Evolutionary conservation across 2,797 vertebrate genomes (phyloP), one percentile per base, ranked within the genome.

Genomic region (Sebastes trivittatus): DNA sequence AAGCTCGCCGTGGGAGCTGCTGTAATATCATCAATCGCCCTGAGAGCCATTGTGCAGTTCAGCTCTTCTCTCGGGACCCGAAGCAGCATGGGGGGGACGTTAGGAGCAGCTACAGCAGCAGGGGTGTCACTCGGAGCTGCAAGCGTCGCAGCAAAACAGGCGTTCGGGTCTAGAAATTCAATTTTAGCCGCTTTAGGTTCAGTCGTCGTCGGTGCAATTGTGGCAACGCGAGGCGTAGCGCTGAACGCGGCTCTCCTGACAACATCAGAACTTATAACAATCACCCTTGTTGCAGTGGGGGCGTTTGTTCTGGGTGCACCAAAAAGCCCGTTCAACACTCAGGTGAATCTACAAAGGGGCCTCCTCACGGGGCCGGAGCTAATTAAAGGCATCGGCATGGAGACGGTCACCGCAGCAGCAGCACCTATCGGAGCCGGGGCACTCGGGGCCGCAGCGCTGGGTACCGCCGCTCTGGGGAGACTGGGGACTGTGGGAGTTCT

Each of bases 341-440:
- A 27, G 29, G 90, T 94, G 78, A 89, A 87, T 38, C 84, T 94
- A 34, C 82, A 23, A 67, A 72, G 38, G 61, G 91, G 86, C 59
- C 85, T 71, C 16, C 88, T 93, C 89, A 81, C 60, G 0, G 92
- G 92, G 77, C 59, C 78, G 1, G 79, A 84, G 73, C 58, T 94
- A 87, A 89, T 94, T 88, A 84, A 87, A 85, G 88, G 42, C 8
- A 89, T 95, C 2, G 92, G 93, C 93, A 94, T 92, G 90, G 94
- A 94, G 85, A 93, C 92, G 0, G 87, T 94, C 83, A 87, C 87
- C 72, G 90, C 92, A 58, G 94, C 92, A 86, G 90, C 89, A 42
- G 91, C 90, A 3, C 89, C 93, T 27, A 86, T 94, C 5, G 93
- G 92, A 76, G 90, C 89, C 0, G 91, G 90, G 78, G 91, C 88